Evolutionary conservation across 1,140 invertebrate species (phyloP), one percentile per base, ranked within the genome.

Genomic region (Nasonia giraulti): DNA sequence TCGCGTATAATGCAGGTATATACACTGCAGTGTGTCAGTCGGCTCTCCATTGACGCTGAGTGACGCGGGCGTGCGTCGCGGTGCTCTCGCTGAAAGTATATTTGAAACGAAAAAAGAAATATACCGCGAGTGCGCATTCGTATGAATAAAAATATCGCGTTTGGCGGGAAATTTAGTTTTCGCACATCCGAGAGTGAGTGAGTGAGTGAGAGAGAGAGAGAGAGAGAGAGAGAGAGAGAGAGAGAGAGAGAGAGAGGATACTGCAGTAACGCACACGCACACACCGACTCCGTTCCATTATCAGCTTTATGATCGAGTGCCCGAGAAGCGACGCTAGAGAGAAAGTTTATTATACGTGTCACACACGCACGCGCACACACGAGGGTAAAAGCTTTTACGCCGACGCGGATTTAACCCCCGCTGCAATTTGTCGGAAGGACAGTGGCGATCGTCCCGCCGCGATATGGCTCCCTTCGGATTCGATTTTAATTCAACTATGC

Each of bases 401-500:
- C 12, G n/a, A n/a, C 50, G 50, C 50, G 40, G 40, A 44, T 76
- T 47, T 76, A 76, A 76, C 40, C 77, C 47, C 23, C 8, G 0
- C 68, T 37, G 73, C 73, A 82, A 82, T 82, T 82, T 66, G 81
- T 75, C 50, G 14, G 23, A 75, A 76, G 81, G 81, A 82, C 80
- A 78, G 80, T 69, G 69, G 80, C 80, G 66, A 81, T 81, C 80
- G 80, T 14, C 79, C 33, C 23, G 33, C 44, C 23, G 69, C 80
- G 80, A 81, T 81, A 81, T 81, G 71, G 50, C 71, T 82, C 81
- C 81, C 73, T 75, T 82, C 33, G 81, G 81, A 82, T 76, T 75
- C 47, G 80, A 81, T 81, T 81, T 81, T 81, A 81, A 81, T 81
- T 81, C 33, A 50, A 50, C 80, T 40, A 40, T 37, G 44, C 44